Evolutionary conservation across 2,888 invertebrate species (phyloP).

Genomic region (Eupithecia abbreviata): DNA sequence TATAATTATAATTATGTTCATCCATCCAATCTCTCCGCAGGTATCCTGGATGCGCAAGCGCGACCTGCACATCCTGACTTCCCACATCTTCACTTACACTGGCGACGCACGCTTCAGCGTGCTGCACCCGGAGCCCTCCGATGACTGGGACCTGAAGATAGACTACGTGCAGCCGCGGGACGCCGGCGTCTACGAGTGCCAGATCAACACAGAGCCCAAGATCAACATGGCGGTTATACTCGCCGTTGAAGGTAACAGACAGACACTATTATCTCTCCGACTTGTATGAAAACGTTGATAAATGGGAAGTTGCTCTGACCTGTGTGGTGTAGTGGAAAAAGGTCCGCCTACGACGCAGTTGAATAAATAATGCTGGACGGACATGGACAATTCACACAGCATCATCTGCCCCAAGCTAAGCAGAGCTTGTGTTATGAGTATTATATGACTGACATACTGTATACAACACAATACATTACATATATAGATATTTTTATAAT

Average conservation of each 20-base stretch:
- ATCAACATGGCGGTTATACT: slow-evolving; percentile 92
- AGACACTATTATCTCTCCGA: not conserved
- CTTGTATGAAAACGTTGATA: no score
- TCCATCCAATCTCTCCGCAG: slow-evolving; percentile 67
- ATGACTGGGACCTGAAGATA: slow-evolving; percentile 94
- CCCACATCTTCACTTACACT: slow-evolving; percentile 92
- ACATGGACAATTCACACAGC: no score
- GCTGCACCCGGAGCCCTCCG: slow-evolving; percentile 91
- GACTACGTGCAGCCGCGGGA: slow-evolving; percentile 93
- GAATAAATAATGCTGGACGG: no score
- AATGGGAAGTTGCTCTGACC: no score
- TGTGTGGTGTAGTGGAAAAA: no score
- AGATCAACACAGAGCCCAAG: slow-evolving; percentile 95
- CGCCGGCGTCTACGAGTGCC: slow-evolving; percentile 94
- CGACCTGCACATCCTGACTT: slow-evolving; percentile 92
- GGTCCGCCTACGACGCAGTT: no score
- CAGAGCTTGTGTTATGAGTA: no score
- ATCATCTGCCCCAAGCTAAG: no score
- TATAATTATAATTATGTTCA: not conserved
- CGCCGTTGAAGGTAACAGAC: slow-evolving; percentile 89
- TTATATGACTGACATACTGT: no score
- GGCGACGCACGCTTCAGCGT: slow-evolving; percentile 94
- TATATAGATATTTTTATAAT: no score
- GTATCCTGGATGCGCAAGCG: slow-evolving; percentile 93
- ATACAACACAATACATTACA: no score